A percentile compares a stretch with the other conserved stretches of the same genome.
Conservation (phyloP, 2,113 vertebrate genomes). For the Hepsetus odoe region DNA sequence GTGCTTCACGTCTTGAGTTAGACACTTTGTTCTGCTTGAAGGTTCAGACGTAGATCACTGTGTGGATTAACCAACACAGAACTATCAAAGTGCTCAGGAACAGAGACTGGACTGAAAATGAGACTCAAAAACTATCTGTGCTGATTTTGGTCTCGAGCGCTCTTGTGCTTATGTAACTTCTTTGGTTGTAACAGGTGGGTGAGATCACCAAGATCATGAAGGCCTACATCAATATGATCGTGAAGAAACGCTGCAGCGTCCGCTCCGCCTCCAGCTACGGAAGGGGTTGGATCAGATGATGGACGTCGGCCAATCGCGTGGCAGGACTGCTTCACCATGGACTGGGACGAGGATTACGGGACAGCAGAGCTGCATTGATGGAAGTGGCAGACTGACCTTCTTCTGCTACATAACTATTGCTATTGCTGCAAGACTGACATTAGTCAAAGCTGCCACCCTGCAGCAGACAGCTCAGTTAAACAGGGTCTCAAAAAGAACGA, state of each 20-base stretch:
- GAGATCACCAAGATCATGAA: constrained; percentile 96
- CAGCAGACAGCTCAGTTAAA: too few relatives aligned
- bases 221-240: constrained; percentile 94
- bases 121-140: too few relatives aligned
- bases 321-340: not conserved
- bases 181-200: constrained; percentile 74
- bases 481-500: too few relatives aligned
- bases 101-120: too few relatives aligned
- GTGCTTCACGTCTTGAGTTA: too few relatives aligned
- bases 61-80: too few relatives aligned
- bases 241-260: constrained; percentile 91
- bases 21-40: too few relatives aligned
- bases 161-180: not conserved
- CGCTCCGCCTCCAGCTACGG: constrained; percentile 83
- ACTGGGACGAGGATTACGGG: not conserved
- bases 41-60: too few relatives aligned
- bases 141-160: too few relatives aligned
- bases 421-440: not conserved
- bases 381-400: not conserved
- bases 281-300: constrained; percentile 86
- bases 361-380: constrained; percentile 5
- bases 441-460: too few relatives aligned
- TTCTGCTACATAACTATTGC: too few relatives aligned
- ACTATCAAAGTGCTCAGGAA: too few relatives aligned
- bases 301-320: not conserved